These are phyloP conservation scores for Decapterus maruadsi DNA, from an alignment of 2,797 vertebrate species.

Conservation along the genomic window DNA sequence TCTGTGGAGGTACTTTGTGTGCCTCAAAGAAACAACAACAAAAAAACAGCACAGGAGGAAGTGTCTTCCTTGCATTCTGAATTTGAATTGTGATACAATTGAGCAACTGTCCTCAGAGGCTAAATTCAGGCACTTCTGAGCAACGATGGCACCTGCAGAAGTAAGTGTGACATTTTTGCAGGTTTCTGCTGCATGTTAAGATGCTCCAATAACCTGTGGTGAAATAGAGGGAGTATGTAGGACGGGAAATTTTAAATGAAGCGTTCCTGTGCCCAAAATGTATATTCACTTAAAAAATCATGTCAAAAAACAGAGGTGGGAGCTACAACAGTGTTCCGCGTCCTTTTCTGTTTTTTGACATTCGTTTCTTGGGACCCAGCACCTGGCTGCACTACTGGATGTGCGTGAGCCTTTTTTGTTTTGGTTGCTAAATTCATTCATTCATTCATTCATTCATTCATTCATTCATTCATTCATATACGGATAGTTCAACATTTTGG, in stretches of 20 bases:
- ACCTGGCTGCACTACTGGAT: too few species aligned
- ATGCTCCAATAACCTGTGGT: background rate
- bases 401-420: too few species aligned
- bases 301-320: too few species aligned
- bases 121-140: too few species aligned
- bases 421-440: too few species aligned
- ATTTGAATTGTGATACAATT: conserved; percentile 31
- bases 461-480: too few species aligned
- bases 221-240: conserved; percentile 6
- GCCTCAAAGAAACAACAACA: background rate
- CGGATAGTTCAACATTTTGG: too few species aligned
- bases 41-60: conserved; percentile 29
- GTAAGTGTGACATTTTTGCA: conserved; percentile 15
- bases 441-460: too few species aligned
- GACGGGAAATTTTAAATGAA: conserved; percentile 3
- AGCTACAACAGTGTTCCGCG: too few species aligned
- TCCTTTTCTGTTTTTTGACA: too few species aligned
- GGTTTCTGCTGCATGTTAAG: background rate
- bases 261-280: background rate
- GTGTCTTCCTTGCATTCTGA: background rate
- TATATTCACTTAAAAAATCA: background rate
- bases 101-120: conserved; percentile 8
- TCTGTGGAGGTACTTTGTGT: conserved; percentile 17
- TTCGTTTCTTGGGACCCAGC: too few species aligned
- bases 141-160: conserved; percentile 21